Evolutionary conservation across 2,113 vertebrate genomes (phyloP).

Genomic region (Sinocyclocheilus grahami): DNA sequence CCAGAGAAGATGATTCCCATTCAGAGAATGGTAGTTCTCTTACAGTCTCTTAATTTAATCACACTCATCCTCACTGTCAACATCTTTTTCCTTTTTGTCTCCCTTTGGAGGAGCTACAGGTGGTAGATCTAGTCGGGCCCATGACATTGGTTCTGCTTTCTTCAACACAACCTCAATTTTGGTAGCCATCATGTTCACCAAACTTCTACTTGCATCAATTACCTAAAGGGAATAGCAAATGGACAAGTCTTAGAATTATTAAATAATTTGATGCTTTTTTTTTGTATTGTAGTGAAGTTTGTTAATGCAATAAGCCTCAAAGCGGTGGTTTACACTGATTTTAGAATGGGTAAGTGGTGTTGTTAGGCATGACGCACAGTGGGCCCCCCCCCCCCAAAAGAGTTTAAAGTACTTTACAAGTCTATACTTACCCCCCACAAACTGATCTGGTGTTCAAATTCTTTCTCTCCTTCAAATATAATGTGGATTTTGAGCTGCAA

Average conservation of each 20-base stretch:
- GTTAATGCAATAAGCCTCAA: background rate
- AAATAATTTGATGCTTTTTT: background rate
- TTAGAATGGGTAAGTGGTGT: background rate
- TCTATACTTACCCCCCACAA: constrained; percentile 92
- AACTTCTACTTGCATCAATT: constrained; percentile 88
- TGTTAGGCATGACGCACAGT: background rate
- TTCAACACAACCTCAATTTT: constrained; percentile 93
- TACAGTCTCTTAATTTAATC: constrained; percentile 38
- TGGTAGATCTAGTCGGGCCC: constrained; percentile 94
- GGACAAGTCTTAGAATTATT: background rate
- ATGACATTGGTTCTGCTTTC: constrained; percentile 89
- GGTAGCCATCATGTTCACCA: constrained; percentile 89
- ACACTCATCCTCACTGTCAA: constrained; percentile 68
- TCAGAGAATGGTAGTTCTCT: background rate
- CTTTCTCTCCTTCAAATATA: constrained; percentile 93
- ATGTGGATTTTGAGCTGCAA: constrained; percentile 88
- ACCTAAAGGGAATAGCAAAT: constrained; percentile 73
- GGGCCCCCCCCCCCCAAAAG: background rate
- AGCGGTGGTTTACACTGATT: background rate
- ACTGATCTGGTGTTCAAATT: constrained; percentile 89
- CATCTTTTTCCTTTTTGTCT: constrained; percentile 65
- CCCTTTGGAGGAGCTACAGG: constrained; percentile 70
- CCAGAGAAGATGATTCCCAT: background rate
- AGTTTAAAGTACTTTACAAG: background rate
- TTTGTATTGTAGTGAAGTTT: background rate